Base-by-base conservation (phyloP, 2,113 vertebrate genomes). In the Istiophorus platypterus region DNA sequence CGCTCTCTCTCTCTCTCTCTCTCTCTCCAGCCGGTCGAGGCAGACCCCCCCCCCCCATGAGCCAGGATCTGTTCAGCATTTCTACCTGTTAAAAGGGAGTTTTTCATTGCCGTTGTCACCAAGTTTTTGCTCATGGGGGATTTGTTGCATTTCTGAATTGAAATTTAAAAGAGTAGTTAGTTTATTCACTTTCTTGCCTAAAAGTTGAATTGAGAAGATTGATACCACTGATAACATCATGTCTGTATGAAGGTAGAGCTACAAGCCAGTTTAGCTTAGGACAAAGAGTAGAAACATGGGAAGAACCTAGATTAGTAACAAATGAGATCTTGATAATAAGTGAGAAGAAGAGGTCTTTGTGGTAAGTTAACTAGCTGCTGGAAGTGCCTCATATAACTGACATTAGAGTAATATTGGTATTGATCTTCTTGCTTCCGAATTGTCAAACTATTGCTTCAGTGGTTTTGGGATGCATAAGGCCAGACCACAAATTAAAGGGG, bases 241-340 rank as follows among this genome's bases (percentile, higher is more conserved):
- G 22, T 51, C 10, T 39, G n/a, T 12, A 27, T 41, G 31, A 64
- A 27, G n/a, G 27, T 31, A 29, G 17, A 72, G 34, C 24, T 37
- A 58, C 27, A 12, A 31, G 47, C 45, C 10, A 29, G 70, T 51
- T 71, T 58, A 57, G 72, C 58, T 27, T 52, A 54, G 47, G 47
- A 57, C 26, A 57, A 17, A 57, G 54, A 24, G 10, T 54, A 11
- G 11, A 57, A 27, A 57, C 12, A 26, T 20, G 7, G 24, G 24
- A 57, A 27, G 15, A 11, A 57, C 13, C 12, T 8, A 67, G 26
- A 10, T n/a, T 45, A 13, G 49, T 20, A n/a, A 22, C 42, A 66
- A 45, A 27, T 9, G 24, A 27, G 41, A 29, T 22, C 6, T 0
- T 52, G 29, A 5, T 37, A 18, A 69, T 34, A 10, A 54, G 15